Evolutionary conservation across 1,140 invertebrate genomes (phyloP).

Genomic region (Mactra quadrangularis): DNA sequence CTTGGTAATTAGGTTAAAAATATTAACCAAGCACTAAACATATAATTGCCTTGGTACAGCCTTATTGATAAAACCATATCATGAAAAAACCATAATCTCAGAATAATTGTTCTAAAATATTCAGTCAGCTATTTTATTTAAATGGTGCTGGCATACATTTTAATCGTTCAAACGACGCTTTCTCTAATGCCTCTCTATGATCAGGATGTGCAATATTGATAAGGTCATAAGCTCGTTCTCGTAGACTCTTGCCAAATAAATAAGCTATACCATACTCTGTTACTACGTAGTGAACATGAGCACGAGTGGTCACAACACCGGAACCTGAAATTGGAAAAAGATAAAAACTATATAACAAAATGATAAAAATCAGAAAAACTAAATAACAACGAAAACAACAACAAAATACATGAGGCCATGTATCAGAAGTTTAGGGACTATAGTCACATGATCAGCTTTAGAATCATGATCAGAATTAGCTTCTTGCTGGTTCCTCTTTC

Average conservation of each 20-base stretch:
- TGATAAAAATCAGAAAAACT: neutral
- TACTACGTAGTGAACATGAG: constrained; percentile 96
- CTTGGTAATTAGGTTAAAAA: too few species aligned
- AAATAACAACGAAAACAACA: neutral
- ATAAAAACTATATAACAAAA: neutral
- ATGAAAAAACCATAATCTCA: too few species aligned
- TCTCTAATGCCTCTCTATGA: constrained; percentile 91
- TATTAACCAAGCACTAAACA: too few species aligned
- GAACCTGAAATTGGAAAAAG: constrained; percentile 87
- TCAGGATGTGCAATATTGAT: constrained; percentile 96
- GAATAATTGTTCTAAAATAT: too few species aligned
- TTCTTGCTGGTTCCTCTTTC: too few species aligned
- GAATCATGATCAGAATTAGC: too few species aligned
- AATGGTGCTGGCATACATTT: constrained; percentile 92
- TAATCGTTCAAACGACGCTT: constrained; percentile 93
- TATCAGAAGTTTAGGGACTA: neutral
- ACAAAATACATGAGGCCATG: neutral
- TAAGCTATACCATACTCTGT: constrained; percentile 96
- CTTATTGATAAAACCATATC: too few species aligned
- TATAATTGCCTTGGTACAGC: too few species aligned
- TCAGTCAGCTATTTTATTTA: constrained; percentile 36
- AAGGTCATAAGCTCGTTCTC: constrained; percentile 94
- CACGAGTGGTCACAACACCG: constrained; percentile 96
- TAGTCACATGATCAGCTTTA: too few species aligned
- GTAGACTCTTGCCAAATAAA: constrained; percentile 94